These are phyloP conservation scores for Streblospio benedicti DNA, from an alignment of 1,140 invertebrate genomes.

Conservation along the genomic window DNA sequence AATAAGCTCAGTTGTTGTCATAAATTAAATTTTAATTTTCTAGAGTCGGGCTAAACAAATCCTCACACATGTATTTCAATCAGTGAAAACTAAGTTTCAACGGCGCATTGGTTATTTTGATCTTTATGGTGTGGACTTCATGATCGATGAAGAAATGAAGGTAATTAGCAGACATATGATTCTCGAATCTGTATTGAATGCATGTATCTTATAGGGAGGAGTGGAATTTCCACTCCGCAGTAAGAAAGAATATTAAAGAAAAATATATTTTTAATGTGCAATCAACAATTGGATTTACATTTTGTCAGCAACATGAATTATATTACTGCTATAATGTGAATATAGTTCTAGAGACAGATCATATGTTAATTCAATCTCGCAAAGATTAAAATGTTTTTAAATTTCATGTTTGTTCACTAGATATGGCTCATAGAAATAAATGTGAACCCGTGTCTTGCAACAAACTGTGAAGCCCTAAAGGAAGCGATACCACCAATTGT, in stretches of 20 bases:
- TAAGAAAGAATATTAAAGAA: too few species aligned
- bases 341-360: too few species aligned
- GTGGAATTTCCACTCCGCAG: too few species aligned
- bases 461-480: conserved; percentile 42
- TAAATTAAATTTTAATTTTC: neutral
- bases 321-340: too few species aligned
- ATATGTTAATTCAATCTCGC: too few species aligned
- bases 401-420: conserved; percentile 15
- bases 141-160: conserved; percentile 46
- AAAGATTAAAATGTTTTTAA: neutral
- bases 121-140: conserved; percentile 47
- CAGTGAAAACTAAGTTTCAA: conserved; percentile 44
- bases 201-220: conserved; percentile 8
- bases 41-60: conserved; percentile 46
- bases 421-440: conserved; percentile 48
- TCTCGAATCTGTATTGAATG: neutral
- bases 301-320: too few species aligned
- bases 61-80: conserved; percentile 43
- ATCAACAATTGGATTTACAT: too few species aligned
- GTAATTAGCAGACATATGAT: conserved; percentile 20
- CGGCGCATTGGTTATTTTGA: conserved; percentile 44
- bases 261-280: too few species aligned
- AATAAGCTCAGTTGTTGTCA: too few species aligned
- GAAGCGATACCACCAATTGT: conserved; percentile 45
- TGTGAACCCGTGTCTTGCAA: conserved; percentile 42